These are phyloP conservation scores for Pomacea maculata DNA, from an alignment of 1,140 invertebrate species.

Conservation along the genomic window DNA sequence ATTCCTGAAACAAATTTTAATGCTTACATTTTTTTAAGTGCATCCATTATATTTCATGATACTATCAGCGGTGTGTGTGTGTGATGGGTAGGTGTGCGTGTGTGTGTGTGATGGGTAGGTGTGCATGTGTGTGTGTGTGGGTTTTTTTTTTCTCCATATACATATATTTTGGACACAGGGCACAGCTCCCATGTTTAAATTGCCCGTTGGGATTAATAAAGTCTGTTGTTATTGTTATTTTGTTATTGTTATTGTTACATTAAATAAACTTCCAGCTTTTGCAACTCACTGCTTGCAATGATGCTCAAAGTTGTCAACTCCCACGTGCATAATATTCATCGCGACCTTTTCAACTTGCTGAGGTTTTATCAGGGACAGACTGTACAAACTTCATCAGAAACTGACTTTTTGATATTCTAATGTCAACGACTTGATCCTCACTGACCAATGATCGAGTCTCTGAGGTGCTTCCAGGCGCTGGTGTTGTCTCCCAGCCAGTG, in stretches of 20 bases:
- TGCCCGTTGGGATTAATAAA: too few species aligned
- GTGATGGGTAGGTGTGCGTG: too few species aligned
- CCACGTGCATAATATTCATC: background rate
- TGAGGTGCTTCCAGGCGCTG: conserved; percentile 48
- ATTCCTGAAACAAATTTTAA: conserved; percentile 34
- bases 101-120: too few species aligned
- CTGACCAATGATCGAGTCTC: conserved; percentile 54
- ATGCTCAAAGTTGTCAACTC: too few species aligned
- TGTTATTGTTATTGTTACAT: background rate
- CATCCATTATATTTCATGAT: too few species aligned
- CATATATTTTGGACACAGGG: too few species aligned
- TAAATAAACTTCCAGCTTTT: background rate
- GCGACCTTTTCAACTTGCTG: background rate
- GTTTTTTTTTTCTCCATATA: too few species aligned
- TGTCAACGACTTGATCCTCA: background rate
- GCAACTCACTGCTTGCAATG: background rate
- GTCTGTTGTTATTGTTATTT: too few species aligned
- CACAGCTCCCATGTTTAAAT: too few species aligned
- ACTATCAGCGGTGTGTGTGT: too few species aligned
- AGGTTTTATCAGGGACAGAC: background rate
- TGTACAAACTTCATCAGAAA: background rate
- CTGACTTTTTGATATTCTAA: background rate
- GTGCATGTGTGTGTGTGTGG: too few species aligned
- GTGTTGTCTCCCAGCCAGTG: conserved; percentile 83
- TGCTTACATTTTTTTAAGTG: too few species aligned